These are phyloP conservation scores for Kradibia gibbosae DNA, from an alignment of 1,140 invertebrate species.

Conservation along the genomic window DNA sequence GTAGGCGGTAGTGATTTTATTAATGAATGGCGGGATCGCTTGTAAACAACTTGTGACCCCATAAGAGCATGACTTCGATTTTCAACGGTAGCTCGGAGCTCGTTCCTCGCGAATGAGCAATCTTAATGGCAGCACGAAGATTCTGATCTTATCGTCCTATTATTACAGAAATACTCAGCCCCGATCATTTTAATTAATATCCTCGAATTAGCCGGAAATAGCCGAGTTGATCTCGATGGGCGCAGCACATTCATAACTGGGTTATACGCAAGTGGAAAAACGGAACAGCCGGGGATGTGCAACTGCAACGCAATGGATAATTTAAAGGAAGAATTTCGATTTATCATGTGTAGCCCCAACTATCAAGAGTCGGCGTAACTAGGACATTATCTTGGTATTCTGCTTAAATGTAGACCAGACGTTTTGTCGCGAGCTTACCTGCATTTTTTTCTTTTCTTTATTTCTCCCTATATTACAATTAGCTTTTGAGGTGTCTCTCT, in stretches of 20 bases:
- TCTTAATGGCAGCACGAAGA: neutral
- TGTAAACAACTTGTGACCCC: neutral
- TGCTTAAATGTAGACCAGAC: slow-evolving; percentile 22
- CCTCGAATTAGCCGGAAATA: too few relatives aligned
- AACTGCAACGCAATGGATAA: too few relatives aligned
- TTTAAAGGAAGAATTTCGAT: too few relatives aligned
- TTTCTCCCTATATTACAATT: neutral
- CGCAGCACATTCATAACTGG: neutral
- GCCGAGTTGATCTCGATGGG: too few relatives aligned
- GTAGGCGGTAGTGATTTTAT: neutral
- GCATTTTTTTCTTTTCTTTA: neutral
- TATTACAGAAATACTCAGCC: neutral
- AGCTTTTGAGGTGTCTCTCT: neutral
- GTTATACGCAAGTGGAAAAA: neutral
- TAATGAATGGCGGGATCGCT: neutral
- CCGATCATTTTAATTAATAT: slow-evolving; percentile 1
- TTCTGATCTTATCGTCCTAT: neutral
- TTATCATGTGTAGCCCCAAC: neutral
- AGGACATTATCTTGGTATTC: neutral
- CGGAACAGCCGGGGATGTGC: neutral
- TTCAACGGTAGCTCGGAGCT: neutral
- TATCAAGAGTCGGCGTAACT: neutral
- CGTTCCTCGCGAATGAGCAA: neutral
- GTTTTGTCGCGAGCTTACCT: slow-evolving; percentile 1
- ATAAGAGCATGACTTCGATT: neutral